A percentile compares a stretch with the other conserved stretches of the same genome.
These are phyloP conservation scores for Emydoidea blandingii DNA, from an alignment of 2,797 vertebrate species.

Conservation along the genomic window DNA sequence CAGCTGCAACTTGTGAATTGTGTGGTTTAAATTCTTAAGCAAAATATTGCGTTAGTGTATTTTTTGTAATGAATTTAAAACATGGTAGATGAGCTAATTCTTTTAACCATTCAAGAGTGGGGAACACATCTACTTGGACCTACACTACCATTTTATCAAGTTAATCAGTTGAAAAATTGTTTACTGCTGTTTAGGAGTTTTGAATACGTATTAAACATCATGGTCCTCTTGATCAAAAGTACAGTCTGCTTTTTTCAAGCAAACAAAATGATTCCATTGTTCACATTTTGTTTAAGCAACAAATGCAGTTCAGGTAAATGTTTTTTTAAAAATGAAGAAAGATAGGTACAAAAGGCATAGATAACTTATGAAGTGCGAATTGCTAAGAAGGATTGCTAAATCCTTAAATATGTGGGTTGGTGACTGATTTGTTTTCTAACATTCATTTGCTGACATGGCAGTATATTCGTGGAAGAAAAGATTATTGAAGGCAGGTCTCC, in stretches of 20 bases:
- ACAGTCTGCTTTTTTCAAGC: not conserved
- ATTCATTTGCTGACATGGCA: not conserved
- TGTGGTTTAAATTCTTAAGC: not conserved
- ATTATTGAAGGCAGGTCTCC: not conserved
- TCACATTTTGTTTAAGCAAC: not conserved
- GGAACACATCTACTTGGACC: not conserved
- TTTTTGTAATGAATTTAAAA: not conserved
- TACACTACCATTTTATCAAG: not conserved
- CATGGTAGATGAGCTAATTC: not conserved
- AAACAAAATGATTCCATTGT: not conserved
- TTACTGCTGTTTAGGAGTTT: not conserved
- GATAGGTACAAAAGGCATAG: not conserved
- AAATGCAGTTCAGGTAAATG: not conserved
- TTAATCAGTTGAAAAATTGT: not conserved
- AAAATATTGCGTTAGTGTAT: not conserved
- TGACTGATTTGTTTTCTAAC: not conserved
- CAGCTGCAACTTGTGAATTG: conserved; percentile 2
- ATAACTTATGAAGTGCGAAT: not conserved
- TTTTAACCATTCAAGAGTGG: not conserved
- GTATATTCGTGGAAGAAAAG: not conserved
- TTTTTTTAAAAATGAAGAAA: not conserved
- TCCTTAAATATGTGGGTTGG: not conserved
- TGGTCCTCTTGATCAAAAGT: not conserved
- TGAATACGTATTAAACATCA: not conserved
- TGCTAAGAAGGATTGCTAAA: not conserved